Evolutionary conservation across 2,113 vertebrate genomes (phyloP).

Genomic region (Apus apus): DNA sequence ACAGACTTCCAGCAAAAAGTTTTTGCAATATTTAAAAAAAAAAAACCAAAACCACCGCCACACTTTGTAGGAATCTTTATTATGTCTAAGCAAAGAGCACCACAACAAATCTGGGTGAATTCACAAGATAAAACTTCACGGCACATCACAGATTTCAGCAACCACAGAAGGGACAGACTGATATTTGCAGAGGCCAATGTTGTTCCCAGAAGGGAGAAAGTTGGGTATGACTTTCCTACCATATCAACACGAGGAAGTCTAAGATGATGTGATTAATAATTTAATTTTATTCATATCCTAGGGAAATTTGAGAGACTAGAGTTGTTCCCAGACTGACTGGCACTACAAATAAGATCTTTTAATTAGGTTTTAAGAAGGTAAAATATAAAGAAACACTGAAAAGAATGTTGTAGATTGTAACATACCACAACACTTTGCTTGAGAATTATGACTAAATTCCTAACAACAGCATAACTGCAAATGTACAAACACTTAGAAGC

Average conservation of each 20-base stretch:
- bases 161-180: neutral
- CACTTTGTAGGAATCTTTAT: neutral
- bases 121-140: neutral
- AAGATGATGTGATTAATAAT: neutral
- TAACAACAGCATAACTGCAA: neutral
- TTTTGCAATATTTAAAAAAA: neutral
- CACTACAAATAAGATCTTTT: neutral
- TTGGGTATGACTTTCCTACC: neutral
- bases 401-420: neutral
- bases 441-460: neutral
- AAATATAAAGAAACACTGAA: neutral
- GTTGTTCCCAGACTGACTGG: neutral
- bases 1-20: neutral
- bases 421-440: neutral
- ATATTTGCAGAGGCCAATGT: neutral
- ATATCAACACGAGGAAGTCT: neutral
- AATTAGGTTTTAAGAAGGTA: neutral
- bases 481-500: neutral
- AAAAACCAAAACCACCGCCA: neutral
- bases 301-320: neutral
- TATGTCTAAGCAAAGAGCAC: neutral
- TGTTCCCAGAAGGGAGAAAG: neutral
- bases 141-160: neutral
- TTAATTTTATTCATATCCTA: neutral
- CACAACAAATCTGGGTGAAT: neutral